Base-by-base conservation (phyloP, 2,888 invertebrate species). In the Eristalis pertinax region DNA sequence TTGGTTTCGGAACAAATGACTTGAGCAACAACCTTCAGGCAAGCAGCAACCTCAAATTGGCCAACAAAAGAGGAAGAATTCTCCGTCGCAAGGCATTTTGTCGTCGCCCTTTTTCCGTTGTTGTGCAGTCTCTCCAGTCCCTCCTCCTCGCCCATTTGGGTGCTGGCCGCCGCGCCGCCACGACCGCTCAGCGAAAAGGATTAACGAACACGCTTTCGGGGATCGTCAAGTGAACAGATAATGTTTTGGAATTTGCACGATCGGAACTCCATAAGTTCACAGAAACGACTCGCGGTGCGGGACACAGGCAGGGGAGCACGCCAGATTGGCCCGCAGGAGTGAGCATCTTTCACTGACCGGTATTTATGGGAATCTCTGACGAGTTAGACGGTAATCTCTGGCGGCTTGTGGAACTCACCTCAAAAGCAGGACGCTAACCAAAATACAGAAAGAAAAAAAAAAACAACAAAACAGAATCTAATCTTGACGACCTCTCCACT, bases 221-320 rank as follows among this genome's bases (percentile, higher is more conserved):
- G 83, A 70, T 83, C 72, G 86, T 83, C 74, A 62, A 50, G 43
- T 67, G 32, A 79, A 41, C 67, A 73, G 86, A 86, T 87, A 84
- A 87, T 79, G 79, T 56, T 76, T 76, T 50, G 87, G 84, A 87
- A 87, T 87, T 87, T 84, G 87, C 87, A 87, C 87, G 87, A 87
- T 84, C 76, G 35, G 72, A 43, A 73, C 70, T 78, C 62, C 62
- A 75, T 75, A 69, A 26, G 32, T 60, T 24, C 60, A 32, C 41
- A 26, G 62, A 69, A 58, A 50, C 22, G 7, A 56, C 32, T 32
- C 0, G 32, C 19, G 32, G 32, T 13, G 11, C 58, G 13, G 13
- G 38, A n/a, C 11, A 32, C n/a, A 4, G 22, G 43, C 22, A 11
- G 29, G 5, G 29, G 29, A 32, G 19, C 60, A 29, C 67, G 68